Percentiles rank a stretch among this genome's conserved stretches.
Evolutionary conservation across 2,888 invertebrate genomes (phyloP).

Genomic region (Cephus spinipes): DNA sequence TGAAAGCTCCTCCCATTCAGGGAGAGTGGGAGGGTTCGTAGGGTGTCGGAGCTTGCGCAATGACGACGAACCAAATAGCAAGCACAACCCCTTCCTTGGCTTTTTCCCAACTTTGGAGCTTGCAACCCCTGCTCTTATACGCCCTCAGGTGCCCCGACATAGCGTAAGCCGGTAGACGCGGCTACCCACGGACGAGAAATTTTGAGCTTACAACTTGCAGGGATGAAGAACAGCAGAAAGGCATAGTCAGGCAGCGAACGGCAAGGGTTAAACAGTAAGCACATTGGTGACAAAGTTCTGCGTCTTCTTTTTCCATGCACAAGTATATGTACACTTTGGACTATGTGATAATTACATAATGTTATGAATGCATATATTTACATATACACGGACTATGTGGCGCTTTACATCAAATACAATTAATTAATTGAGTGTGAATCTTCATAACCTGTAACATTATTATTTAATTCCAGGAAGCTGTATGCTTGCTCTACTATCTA

Average conservation of each 20-base stretch:
- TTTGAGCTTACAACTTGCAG: background rate
- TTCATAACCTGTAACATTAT: background rate
- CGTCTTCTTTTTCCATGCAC: background rate
- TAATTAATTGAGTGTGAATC: background rate
- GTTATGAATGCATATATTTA: no score
- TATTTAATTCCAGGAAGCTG: background rate
- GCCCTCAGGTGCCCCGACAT: slow-evolving; percentile 4
- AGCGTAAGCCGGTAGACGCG: background rate
- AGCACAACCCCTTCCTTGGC: slow-evolving; percentile 55
- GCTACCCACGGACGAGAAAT: background rate
- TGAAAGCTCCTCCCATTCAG: slow-evolving; percentile 59
- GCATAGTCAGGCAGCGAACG: background rate
- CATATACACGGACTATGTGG: background rate
- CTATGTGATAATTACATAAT: background rate
- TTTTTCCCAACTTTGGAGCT: slow-evolving; percentile 47
- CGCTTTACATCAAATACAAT: background rate
- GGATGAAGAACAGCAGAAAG: background rate
- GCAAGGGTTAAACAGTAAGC: background rate
- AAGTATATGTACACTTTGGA: background rate
- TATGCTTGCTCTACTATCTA: background rate
- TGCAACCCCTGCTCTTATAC: slow-evolving; percentile 22
- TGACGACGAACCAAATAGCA: slow-evolving; percentile 34
- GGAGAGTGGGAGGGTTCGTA: slow-evolving; percentile 53
- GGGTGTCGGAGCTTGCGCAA: slow-evolving; percentile 57
- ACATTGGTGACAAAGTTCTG: background rate